A percentile compares a stretch with the other conserved stretches of the same genome.
Conservation (phyloP, 2,797 vertebrate species). For the Argentina silus region DNA sequence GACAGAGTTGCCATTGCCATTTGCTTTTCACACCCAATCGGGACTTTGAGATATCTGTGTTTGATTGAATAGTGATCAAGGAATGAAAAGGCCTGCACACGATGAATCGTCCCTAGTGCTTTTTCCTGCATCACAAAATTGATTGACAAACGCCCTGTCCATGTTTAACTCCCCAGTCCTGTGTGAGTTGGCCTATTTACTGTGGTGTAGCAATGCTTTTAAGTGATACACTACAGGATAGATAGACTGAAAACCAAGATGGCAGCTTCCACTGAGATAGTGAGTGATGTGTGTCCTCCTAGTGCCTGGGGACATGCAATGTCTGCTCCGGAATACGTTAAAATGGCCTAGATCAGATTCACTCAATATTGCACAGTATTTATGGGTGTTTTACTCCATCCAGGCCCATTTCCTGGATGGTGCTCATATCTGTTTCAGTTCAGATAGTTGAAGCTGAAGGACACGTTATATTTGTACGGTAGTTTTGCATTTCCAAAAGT, state of each 20-base stretch:
- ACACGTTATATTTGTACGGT: no score
- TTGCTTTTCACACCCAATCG: no score
- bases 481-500: no score
- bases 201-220: neutral
- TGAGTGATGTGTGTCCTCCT: neutral
- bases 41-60: no score
- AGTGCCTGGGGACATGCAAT: neutral
- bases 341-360: neutral
- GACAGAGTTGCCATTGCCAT: no score
- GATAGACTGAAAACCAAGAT: neutral
- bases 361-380: neutral
- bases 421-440: neutral
- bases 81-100: no score
- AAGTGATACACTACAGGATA: neutral
- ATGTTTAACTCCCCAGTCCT: neutral
- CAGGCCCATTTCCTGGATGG: neutral
- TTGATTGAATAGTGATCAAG: no score
- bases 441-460: no score
- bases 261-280: neutral
- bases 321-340: neutral
- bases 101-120: neutral
- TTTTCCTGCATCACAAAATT: neutral
- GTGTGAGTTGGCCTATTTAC: conserved; percentile 1
- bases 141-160: neutral
- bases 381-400: neutral